Evolutionary conservation across 1,140 invertebrate genomes (phyloP).

Genomic region (Lepidurus packardi): DNA sequence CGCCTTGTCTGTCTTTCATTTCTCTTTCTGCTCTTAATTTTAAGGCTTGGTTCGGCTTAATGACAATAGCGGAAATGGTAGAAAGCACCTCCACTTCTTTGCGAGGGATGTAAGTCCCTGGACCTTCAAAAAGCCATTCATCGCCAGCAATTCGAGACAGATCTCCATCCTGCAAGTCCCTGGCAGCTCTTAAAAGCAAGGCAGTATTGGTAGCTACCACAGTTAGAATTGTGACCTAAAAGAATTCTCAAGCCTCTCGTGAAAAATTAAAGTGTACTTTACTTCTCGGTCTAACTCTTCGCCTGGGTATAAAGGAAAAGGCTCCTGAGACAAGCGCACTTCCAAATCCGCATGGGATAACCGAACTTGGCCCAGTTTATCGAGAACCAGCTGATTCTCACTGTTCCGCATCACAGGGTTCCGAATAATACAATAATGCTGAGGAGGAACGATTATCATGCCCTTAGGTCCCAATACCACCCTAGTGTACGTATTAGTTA

Average conservation of each 20-base stretch:
- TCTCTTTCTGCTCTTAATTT: slow-evolving; percentile 47
- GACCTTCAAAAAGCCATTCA: slow-evolving; percentile 52
- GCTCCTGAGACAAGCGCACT: slow-evolving; percentile 50
- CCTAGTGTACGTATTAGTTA: slow-evolving; percentile 10
- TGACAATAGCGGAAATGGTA: slow-evolving; percentile 45
- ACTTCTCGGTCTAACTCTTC: slow-evolving; percentile 46
- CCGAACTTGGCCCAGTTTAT: slow-evolving; percentile 46
- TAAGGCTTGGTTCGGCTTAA: slow-evolving; percentile 49
- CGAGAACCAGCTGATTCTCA: slow-evolving; percentile 43
- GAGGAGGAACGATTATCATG: slow-evolving; percentile 52
- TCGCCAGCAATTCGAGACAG: slow-evolving; percentile 48
- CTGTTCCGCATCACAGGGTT: slow-evolving; percentile 47
- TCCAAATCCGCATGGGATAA: slow-evolving; percentile 50
- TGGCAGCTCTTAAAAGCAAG: slow-evolving; percentile 44
- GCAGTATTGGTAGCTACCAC: slow-evolving; percentile 37
- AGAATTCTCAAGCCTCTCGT: neutral
- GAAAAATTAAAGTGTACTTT: slow-evolving; percentile 42
- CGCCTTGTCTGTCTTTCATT: slow-evolving; percentile 47
- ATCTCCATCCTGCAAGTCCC: slow-evolving; percentile 47
- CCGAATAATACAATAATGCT: slow-evolving; percentile 50
- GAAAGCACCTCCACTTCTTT: slow-evolving; percentile 49
- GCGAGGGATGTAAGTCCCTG: slow-evolving; percentile 50
- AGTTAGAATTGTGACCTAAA: neutral
- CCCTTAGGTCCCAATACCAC: slow-evolving; percentile 41
- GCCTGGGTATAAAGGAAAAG: slow-evolving; percentile 52